These are phyloP conservation scores for Hycleus phaleratus DNA, from an alignment of 1,140 invertebrate species.

Conservation along the genomic window DNA sequence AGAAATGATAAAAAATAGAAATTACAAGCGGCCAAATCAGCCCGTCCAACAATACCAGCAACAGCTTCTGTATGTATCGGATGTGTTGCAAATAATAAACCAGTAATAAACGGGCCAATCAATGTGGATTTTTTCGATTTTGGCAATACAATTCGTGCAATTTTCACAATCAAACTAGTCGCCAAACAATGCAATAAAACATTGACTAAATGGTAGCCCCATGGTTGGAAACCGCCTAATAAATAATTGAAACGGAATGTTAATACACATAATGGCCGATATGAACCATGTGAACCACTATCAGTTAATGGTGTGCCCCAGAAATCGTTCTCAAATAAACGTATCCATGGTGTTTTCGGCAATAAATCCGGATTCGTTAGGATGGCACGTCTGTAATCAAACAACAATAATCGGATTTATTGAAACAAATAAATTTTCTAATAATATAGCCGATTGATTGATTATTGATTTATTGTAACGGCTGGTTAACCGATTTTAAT, in stretches of 20 bases:
- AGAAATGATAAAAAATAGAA: conserved; percentile 85
- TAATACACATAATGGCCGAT: conserved; percentile 83
- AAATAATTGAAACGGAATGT: conserved; percentile 89
- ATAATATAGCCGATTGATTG: neutral
- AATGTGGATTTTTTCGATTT: conserved; percentile 44
- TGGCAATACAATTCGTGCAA: conserved; percentile 58
- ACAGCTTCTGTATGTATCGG: conserved; percentile 96
- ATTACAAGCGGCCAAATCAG: conserved; percentile 86
- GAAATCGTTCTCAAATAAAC: conserved; percentile 77
- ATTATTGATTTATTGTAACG: conserved; percentile 7
- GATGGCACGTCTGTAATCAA: conserved; percentile 71
- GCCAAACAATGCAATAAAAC: conserved; percentile 76
- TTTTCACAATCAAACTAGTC: conserved; percentile 68
- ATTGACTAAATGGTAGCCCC: conserved; percentile 88
- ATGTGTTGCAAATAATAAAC: conserved; percentile 88
- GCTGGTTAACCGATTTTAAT: conserved; percentile 15
- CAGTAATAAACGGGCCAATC: conserved; percentile 65
- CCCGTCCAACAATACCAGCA: conserved; percentile 89
- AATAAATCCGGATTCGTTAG: conserved; percentile 79
- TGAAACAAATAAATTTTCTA: neutral
- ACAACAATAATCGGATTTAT: neutral
- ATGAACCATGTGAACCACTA: conserved; percentile 85
- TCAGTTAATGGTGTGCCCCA: conserved; percentile 85
- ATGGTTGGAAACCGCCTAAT: conserved; percentile 77
- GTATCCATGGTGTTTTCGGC: conserved; percentile 64